Evolutionary conservation across 2,113 vertebrate species (phyloP).

Genomic region (Globicephala melas): DNA sequence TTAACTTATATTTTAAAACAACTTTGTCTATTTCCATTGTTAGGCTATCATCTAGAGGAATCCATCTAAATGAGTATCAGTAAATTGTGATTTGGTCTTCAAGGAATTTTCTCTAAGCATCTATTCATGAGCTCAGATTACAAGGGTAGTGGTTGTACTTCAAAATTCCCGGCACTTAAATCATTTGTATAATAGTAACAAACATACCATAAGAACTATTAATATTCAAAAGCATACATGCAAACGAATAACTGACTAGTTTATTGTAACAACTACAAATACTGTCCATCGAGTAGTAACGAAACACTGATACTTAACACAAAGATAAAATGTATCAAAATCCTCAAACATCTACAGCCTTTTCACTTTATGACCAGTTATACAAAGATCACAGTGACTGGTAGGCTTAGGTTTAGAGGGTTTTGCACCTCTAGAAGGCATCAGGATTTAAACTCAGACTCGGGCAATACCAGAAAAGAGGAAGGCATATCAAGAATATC

Average conservation of each 20-base stretch:
- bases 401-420: neutral
- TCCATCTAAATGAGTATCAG: neutral
- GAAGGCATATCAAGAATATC: neutral
- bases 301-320: neutral
- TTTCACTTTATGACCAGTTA: neutral
- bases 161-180: neutral
- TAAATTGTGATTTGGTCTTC: neutral
- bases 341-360: neutral
- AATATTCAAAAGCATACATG: conserved; percentile 17
- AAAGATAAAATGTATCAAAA: conserved; percentile 13
- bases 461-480: neutral
- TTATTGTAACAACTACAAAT: neutral
- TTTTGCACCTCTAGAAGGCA: neutral
- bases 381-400: neutral
- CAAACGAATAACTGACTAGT: neutral
- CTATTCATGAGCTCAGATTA: neutral
- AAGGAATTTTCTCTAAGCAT: conserved; percentile 13
- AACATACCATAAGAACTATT: neutral
- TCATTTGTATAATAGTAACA: neutral
- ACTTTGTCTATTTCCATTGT: neutral
- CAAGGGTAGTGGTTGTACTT: neutral
- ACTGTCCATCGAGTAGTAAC: neutral
- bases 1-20: conserved; percentile 31
- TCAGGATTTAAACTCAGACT: conserved; percentile 22
- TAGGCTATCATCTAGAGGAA: neutral